phyloP scores from a whole-genome alignment of 2,888 invertebrate species.

The Hoplodrina ambigua region DNA sequence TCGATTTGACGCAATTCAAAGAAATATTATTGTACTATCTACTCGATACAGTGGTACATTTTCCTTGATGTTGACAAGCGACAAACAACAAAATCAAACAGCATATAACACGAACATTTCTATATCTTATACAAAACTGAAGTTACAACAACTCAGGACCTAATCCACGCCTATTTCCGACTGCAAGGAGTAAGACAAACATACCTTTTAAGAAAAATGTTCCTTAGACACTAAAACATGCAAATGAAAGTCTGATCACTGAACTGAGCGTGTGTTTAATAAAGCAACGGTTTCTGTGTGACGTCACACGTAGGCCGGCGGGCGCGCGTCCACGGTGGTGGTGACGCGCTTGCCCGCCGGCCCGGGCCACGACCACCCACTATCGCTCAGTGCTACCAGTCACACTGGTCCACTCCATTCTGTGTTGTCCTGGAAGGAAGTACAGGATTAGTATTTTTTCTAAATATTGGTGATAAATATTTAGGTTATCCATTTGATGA shows the following conservation, averaged over 20 bases:
- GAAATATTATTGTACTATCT: conserved; percentile 15
- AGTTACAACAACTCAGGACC: conserved; percentile 6
- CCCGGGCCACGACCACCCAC: conserved; percentile 87
- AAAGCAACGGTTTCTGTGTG: conserved; percentile 38
- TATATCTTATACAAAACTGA: background rate
- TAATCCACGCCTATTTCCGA: background rate
- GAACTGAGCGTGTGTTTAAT: conserved; percentile 47
- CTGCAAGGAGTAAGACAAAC: conserved; percentile 9
- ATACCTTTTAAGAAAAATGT: conserved; percentile 11
- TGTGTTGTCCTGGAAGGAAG: conserved; percentile 75
- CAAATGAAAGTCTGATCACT: conserved; percentile 59
- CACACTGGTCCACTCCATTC: conserved; percentile 89
- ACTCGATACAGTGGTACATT: conserved; percentile 15
- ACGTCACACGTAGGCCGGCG: conserved; percentile 82
- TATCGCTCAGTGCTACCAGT: conserved; percentile 87
- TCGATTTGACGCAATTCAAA: conserved; percentile 6
- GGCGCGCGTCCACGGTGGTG: conserved; percentile 77
- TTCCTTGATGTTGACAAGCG: background rate
- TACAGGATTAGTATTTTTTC: background rate
- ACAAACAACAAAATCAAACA: background rate
- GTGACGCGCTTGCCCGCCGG: conserved; percentile 74
- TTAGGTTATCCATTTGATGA: no score
- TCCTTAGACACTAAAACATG: conserved; percentile 48
- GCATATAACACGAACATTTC: background rate
- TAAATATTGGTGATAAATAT: no score